Base-by-base conservation (phyloP, 2,888 invertebrate genomes). In the Apocheima hispidaria region DNA sequence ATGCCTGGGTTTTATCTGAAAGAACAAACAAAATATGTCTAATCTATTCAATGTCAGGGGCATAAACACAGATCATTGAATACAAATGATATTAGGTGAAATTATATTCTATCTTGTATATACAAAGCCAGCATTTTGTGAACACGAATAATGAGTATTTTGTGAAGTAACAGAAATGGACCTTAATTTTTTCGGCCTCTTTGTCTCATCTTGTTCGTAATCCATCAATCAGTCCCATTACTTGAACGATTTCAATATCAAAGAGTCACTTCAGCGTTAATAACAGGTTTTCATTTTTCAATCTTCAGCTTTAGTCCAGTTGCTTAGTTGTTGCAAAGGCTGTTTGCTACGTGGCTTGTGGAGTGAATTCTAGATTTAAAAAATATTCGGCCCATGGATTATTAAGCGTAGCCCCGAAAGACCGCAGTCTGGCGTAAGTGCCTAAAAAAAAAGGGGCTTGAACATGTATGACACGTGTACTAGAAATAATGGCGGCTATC, bases 211-310 rank as follows among this genome's bases (percentile, higher is more conserved):
- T 60, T 43, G 52, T 49, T 49, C 6, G 36, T 43, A 20, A 20
- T 49, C 49, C 20, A 54, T 54, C 60, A 60, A 50, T 60, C 54
- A 54, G 28, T 18, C 30, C 43, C 28, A 54, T 60, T 60, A 38
- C 43, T 36, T 23, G 30, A 44, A 43, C 40, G 48, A 60, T 54
- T 43, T 54, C 28, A 16, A 54, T 48, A 43, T 49, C 53, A 54
- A 54, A 54, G 36, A 36, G 30, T 14, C 16, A 33, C 48, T 52
- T 52, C 6, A 33, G 30, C 14, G 5, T 58, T 44, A 20, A 21
- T 1, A n/a, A 14, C 40, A 43, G 20, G 20, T n/a, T n/a, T n/a
- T n/a, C n/a, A 46, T 23, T 28, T 53, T 14, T 49, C 35, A 54
- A 54, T 53, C 26, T 50, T 38, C 38, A 2, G 50, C 16, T 16